Conservation (phyloP, 2,888 invertebrate genomes). For the Odontocerum albicorne region DNA sequence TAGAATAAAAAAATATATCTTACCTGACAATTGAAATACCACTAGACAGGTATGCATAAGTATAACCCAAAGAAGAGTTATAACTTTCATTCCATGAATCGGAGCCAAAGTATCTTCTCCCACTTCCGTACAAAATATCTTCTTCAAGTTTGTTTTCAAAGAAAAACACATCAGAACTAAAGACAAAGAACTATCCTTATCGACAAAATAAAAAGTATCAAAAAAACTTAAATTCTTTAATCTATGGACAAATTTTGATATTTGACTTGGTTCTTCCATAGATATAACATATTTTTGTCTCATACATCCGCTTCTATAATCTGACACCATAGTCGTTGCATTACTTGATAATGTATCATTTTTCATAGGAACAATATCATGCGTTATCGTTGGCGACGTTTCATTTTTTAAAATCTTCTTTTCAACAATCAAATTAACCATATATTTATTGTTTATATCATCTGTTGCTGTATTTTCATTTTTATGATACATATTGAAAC, state of each 20-base stretch:
- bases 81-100: constrained; percentile 63
- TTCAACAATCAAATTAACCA: constrained; percentile 44
- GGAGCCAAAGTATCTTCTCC: constrained; percentile 56
- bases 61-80: constrained; percentile 68
- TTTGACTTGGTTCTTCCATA: constrained; percentile 9
- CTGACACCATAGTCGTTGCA: constrained; percentile 14
- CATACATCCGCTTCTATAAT: constrained; percentile 4
- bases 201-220: constrained; percentile 1
- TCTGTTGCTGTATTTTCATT: constrained; percentile 36
- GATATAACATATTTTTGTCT: constrained; percentile 31
- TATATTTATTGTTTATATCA: constrained; percentile 41
- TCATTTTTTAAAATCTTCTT: constrained; percentile 43
- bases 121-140: constrained; percentile 51
- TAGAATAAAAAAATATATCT: constrained; percentile 14
- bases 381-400: constrained; percentile 48
- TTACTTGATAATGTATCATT: too few species aligned
- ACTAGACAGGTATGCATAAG: constrained; percentile 63
- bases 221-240: constrained; percentile 10
- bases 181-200: constrained; percentile 42
- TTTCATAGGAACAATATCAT: constrained; percentile 42
- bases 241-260: constrained; percentile 3
- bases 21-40: constrained; percentile 66
- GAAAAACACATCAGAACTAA: constrained; percentile 51
- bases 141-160: constrained; percentile 47
- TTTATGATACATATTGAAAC: too few species aligned